Conservation (phyloP, 1,140 invertebrate genomes). For the Sycophila sp. region DNA sequence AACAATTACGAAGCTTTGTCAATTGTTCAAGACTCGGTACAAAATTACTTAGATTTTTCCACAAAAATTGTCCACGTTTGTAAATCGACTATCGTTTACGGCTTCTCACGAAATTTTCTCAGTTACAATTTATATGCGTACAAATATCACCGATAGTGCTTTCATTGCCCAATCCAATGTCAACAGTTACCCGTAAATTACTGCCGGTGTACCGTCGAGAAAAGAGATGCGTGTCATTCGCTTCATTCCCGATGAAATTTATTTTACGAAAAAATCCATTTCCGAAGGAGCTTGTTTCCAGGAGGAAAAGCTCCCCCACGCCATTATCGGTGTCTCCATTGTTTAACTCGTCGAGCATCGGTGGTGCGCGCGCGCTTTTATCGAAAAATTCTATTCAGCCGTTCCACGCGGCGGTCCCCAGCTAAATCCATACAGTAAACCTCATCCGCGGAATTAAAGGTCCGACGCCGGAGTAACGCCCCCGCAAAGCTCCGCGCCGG, state of each 20-base stretch:
- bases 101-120: no score
- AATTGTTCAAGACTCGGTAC: no score
- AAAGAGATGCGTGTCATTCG: no score
- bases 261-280: neutral
- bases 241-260: neutral
- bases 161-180: no score
- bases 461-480: conserved; percentile 17
- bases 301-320: neutral
- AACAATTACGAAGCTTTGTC: no score
- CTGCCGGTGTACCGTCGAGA: no score
- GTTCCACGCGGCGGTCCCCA: neutral
- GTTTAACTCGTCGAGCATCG: conserved; percentile 6
- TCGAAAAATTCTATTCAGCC: conserved; percentile 22
- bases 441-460: conserved; percentile 25
- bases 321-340: conserved; percentile 9
- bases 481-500: neutral
- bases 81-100: no score
- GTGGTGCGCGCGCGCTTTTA: neutral
- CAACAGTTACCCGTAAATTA: no score
- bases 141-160: no score
- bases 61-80: no score
- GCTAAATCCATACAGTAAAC: conserved; percentile 29
- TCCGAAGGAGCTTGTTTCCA: neutral
- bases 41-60: no score
- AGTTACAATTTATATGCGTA: no score